Conservation (phyloP, 64 coral and sea anemone species). For the Porites lutea region DNA sequence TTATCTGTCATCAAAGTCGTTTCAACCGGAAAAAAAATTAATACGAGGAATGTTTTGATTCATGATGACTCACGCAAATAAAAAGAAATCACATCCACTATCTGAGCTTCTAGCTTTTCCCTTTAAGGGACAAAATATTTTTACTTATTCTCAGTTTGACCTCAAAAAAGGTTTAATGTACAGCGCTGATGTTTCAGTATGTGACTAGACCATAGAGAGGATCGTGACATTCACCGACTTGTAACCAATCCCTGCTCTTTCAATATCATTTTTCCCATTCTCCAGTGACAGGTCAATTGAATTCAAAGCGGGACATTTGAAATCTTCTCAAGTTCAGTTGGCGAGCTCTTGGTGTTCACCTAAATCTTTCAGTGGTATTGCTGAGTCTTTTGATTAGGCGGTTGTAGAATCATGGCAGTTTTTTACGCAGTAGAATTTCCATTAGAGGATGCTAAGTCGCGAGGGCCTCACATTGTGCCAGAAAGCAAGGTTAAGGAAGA, state of each 20-base stretch:
- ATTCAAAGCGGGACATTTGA: slow-evolving; percentile 17
- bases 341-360: not conserved
- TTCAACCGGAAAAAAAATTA: not conserved
- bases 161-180: not conserved
- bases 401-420: slow-evolving; percentile 31
- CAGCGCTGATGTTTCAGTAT: not conserved
- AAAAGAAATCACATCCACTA: not conserved
- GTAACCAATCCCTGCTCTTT: slow-evolving; percentile 26
- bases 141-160: not conserved
- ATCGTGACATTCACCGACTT: not conserved
- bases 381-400: not conserved
- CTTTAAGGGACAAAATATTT: not conserved
- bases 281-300: not conserved
- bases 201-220: not conserved
- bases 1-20: slow-evolving; percentile 15
- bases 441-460: slow-evolving; percentile 47
- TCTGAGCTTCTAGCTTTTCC: not conserved
- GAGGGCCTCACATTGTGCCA: slow-evolving; percentile 38
- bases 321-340: slow-evolving; percentile 20
- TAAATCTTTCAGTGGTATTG: slow-evolving; percentile 22
- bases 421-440: slow-evolving; percentile 57
- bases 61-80: not conserved
- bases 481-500: slow-evolving; percentile 26
- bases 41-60: slow-evolving; percentile 17
- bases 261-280: slow-evolving; percentile 19